Evolutionary conservation across 2,888 invertebrate species (phyloP).

Genomic region (Polymixis lichenea): DNA sequence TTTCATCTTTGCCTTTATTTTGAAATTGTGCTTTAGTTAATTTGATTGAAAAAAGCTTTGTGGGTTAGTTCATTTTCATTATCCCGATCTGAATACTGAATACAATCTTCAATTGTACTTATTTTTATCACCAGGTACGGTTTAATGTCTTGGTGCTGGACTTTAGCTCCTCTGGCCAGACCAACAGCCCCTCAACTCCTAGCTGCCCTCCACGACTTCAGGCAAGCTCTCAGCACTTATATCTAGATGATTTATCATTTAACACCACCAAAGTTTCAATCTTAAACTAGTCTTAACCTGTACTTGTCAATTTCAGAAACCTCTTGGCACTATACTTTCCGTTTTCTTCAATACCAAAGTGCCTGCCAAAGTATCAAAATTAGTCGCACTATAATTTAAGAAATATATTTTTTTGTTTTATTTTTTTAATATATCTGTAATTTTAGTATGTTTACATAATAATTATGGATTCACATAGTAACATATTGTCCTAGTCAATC

Average conservation of each 20-base stretch:
- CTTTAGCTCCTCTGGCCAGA: conserved; percentile 91
- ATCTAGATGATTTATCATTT: conserved; percentile 81
- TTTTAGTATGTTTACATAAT: neutral
- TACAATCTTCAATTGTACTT: neutral
- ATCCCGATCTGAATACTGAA: neutral
- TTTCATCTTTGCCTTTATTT: neutral
- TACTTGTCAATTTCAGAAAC: conserved; percentile 64
- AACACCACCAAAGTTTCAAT: conserved; percentile 45
- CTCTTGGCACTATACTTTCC: conserved; percentile 67
- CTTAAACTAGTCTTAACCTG: conserved; percentile 49
- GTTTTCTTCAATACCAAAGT: conserved; percentile 77
- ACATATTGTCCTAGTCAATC: conserved; percentile 1
- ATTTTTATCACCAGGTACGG: conserved; percentile 89
- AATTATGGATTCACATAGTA: neutral
- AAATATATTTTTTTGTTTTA: neutral
- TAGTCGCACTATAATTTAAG: conserved; percentile 49
- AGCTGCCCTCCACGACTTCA: conserved; percentile 93
- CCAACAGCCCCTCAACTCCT: conserved; percentile 93
- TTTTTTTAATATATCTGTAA: neutral
- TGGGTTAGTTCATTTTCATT: neutral
- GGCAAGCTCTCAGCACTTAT: conserved; percentile 93
- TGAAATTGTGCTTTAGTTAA: too few species aligned
- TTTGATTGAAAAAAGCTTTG: neutral
- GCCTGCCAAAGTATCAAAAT: conserved; percentile 79
- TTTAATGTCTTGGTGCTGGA: conserved; percentile 94